Base-by-base conservation (phyloP, 1,140 invertebrate species). In the Lordiphosa collinella region DNA sequence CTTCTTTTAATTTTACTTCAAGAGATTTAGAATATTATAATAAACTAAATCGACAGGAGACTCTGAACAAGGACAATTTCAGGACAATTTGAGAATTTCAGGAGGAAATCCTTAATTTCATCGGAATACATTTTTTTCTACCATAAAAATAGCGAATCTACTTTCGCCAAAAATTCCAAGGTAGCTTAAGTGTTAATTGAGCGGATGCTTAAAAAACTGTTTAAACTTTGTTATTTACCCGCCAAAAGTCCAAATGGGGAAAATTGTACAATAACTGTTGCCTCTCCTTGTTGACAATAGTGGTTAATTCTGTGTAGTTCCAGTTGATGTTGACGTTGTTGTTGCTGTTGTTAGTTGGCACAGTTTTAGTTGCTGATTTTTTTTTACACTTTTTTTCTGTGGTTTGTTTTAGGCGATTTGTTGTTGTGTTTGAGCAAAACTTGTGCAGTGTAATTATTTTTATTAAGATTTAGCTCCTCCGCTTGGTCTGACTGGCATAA, bases 391-490 rank as follows among this genome's bases (percentile, higher is more conserved):
- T 59, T 51, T 72, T 62, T 63, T 62, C 3, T 16, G 16, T 18
- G 16, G 16, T 18, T 44, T 62, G 40, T 72, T 37, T 64, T 58
- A 68, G 49, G 36, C n/a, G 37, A 40, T 68, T 55, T 58, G 37
- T 49, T 56, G 48, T 70, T 73, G 43, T 74, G 54, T 72, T 78
- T 78, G 58, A 78, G 73, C 74, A 69, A 64, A 78, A 78, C 61
- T 75, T 80, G 44, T 75, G 57, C 57, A 41, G 54, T 62, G 18
- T 55, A 25, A 4, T 41, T 37, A 14, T 34, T 43, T 34, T 43
- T 13, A 11, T 48, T 9, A 32, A 34, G 13, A 34, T 55, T 40
- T 48, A 47, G n/a, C 65, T n/a, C n/a, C n/a, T n/a, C n/a, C n/a
- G n/a, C n/a, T n/a, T n/a, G n/a, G n/a, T n/a, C n/a, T n/a, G n/a